Evolutionary conservation across 2,797 vertebrate species (phyloP), one percentile per base, ranked within the genome.

Genomic region (Meda fulgida): DNA sequence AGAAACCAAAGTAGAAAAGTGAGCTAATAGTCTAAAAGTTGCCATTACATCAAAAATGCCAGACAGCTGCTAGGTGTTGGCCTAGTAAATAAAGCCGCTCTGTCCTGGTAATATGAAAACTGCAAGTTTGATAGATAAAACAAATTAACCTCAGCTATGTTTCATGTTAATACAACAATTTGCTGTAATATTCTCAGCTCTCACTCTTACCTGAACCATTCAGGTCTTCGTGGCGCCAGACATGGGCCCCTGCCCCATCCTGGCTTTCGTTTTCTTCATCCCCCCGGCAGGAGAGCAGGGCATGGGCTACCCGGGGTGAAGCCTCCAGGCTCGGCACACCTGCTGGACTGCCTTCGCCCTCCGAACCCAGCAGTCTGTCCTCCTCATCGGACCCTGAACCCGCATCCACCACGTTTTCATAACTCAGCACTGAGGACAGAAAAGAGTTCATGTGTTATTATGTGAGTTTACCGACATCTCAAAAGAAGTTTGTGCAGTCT

Each of bases 381-480:
- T 99, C 98, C 87, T 98, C 97, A 81, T 98, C 97, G 2, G 96
- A 97, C 92, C 98, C 97, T 6, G 97, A 98, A 88, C 96, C 95
- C 29, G 96, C 96, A 90, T 98, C 97, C 94, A 97, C 94, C 94
- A 97, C 95, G 73, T 94, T 96, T 92, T 98, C 97, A 93, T 97
- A 98, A 93, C 95, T 97, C 92, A 97, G 90, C 92, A 98, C 97
- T 98, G 87, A 19, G n/a, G n/a, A 81, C 7, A 84, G n/a, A 85
- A 55, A 10, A 70, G 16, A 89, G 38, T 36, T 11, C 1, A 73
- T 0, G 16, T 72, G 53, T 85, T 40, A 66, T 53, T 80, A 38
- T 70, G 58, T n/a, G 2, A 34, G 36, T 31, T 70, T 51, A n/a
- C 10, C 14, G 6, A 19, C 8, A 69, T 80, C 46, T 80, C 23